Evolutionary conservation across 2,888 invertebrate genomes (phyloP), one percentile per base, ranked within the genome.

Genomic region (Nasonovia ribisnigri): DNA sequence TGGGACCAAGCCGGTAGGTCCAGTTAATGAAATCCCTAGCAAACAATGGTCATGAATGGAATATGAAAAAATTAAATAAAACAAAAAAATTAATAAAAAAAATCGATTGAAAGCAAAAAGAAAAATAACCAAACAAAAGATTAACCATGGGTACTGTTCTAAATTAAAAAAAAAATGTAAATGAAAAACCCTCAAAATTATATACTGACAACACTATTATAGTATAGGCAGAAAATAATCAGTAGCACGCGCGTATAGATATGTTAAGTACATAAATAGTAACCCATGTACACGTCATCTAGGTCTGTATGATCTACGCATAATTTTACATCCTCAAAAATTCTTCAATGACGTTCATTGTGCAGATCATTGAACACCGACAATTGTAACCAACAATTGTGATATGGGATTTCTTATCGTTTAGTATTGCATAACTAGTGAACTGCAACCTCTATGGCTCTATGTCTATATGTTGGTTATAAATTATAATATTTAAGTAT

Each of bases 11-110:
- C 2, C 26, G 13, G 43, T 36, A 67, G 26, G 87, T 88, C 88
- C 92, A 43, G 92, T 88, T 92, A 92, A 92, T 92, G 92, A 92
- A 92, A 92, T 92, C 92, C 67, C n/a, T 51, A n/a, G 88, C 67
- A 77, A 88, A 92, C 92, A 92, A 92, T 92, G 51, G 67, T 60
- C 36, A 26, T 46, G 46, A 48, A 87, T 48, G 48, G 26, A 92
- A 86, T 86, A 92, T 46, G n/a, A 90, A 90, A 90, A 90, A 51
- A 48, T 84, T 13, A 16, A 51, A 88, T 10, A 24, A n/a, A 46
- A 84, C 42, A 84, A 54, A 84, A 60, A 67, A 60, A 84, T 42
- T 48, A 46, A 46, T 46, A 46, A 46, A 46, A 46, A 46, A 46
- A 46, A 46, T 46, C 42, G 10, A 24, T 67, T 0, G 26, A 48